Evolutionary conservation across 2,113 vertebrate species (phyloP).

Genomic region (Sterrhoptilus dennistouni): DNA sequence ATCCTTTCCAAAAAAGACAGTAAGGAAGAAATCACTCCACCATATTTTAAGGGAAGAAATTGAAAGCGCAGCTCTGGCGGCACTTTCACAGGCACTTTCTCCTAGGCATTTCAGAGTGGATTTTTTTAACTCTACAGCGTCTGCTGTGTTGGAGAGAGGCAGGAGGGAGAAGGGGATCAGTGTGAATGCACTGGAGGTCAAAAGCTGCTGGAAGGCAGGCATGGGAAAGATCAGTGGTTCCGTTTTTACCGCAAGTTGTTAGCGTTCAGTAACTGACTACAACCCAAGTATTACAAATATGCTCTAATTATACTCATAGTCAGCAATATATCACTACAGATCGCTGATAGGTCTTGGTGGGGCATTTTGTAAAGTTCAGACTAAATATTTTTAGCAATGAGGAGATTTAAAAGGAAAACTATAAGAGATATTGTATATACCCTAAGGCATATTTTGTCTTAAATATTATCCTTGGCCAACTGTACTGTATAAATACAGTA

Average conservation of each 20-base stretch:
- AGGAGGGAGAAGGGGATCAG: constrained; percentile 5
- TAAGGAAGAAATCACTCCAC: constrained; percentile 49
- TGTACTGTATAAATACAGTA: constrained; percentile 85
- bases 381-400: constrained; percentile 83
- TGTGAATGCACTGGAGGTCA: constrained; percentile 58
- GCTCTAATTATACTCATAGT: constrained; percentile 77
- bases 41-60: constrained; percentile 66
- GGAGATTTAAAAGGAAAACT: constrained; percentile 79
- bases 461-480: constrained; percentile 91
- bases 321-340: constrained; percentile 77
- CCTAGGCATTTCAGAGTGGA: not conserved
- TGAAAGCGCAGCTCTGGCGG: not conserved
- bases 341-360: constrained; percentile 73
- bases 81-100: not conserved
- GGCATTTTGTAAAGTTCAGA: constrained; percentile 76
- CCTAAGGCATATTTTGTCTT: constrained; percentile 84
- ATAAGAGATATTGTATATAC: constrained; percentile 82
- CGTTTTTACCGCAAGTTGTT: constrained; percentile 70
- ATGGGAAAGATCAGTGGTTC: constrained; percentile 77
- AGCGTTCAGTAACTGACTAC: constrained; percentile 69
- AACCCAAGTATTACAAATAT: constrained; percentile 82
- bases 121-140: constrained; percentile 47
- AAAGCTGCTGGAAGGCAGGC: constrained; percentile 62
- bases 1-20: constrained; percentile 58
- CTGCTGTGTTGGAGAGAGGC: not conserved